phyloP scores from a whole-genome alignment of 2,797 vertebrate genomes.

The Enteromius unitaeniatus region DNA sequence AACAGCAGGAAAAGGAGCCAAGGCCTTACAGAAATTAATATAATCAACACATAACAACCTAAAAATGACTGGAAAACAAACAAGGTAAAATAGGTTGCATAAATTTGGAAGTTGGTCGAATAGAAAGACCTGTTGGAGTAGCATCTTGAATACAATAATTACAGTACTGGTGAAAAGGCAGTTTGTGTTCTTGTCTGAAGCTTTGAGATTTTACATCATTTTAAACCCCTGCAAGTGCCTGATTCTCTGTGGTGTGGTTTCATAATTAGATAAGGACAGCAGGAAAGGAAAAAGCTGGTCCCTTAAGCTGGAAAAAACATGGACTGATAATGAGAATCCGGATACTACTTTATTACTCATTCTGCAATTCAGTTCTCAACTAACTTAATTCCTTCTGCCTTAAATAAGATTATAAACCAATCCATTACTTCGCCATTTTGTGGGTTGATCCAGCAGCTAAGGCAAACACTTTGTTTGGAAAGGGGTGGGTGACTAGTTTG shows the following conservation, averaged over 20 bases:
- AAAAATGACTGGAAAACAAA: slow-evolving; percentile 21
- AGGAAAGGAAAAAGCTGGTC: slow-evolving; percentile 6
- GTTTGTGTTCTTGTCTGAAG: slow-evolving; percentile 55
- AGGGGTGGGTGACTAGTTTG: neutral
- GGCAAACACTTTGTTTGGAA: neutral
- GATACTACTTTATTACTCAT: neutral
- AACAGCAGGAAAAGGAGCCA: neutral
- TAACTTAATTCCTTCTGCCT: neutral
- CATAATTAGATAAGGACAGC: neutral
- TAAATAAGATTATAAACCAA: slow-evolving; percentile 1
- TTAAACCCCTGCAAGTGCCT: slow-evolving; percentile 1
- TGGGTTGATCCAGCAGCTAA: slow-evolving; percentile 14
- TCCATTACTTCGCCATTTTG: neutral
- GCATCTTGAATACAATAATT: slow-evolving; percentile 52
- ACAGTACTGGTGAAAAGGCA: slow-evolving; percentile 55
- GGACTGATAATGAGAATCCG: neutral
- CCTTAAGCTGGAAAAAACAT: neutral
- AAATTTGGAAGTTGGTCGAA: slow-evolving; percentile 44
- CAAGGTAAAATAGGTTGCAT: slow-evolving; percentile 48
- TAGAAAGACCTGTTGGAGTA: slow-evolving; percentile 41
- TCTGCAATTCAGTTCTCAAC: slow-evolving; percentile 1
- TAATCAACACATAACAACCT: slow-evolving; percentile 49
- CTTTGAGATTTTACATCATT: slow-evolving; percentile 39
- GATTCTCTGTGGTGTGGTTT: slow-evolving; percentile 8
- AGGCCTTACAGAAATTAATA: neutral